A percentile compares a stretch with the other conserved stretches of the same genome.
phyloP scores from a whole-genome alignment of 2,113 vertebrate genomes.

The Accipiter cooperii region DNA sequence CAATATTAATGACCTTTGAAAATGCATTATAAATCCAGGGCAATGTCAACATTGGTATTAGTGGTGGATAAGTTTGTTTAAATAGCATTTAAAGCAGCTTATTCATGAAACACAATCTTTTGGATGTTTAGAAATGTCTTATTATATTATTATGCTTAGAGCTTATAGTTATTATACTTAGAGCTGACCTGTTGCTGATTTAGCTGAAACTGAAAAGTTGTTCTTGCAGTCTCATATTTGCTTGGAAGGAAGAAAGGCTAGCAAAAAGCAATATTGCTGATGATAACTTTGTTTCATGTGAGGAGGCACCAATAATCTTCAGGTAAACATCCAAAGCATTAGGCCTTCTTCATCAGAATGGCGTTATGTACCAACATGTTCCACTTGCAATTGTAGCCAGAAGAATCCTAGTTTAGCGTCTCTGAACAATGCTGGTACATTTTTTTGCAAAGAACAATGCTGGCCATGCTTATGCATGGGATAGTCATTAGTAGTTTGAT shows the following conservation, averaged over 20 bases:
- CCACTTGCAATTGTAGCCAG: not conserved
- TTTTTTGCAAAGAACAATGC: conserved; percentile 28
- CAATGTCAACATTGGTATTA: not conserved
- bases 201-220: not conserved
- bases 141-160: conserved; percentile 18
- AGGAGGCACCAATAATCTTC: not conserved
- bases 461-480: conserved; percentile 9
- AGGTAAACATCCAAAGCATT: not conserved
- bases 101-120: conserved; percentile 15
- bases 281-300: not conserved
- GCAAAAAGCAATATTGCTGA: not conserved
- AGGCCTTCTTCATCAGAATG: not conserved
- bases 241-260: not conserved
- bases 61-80: conserved; percentile 5
- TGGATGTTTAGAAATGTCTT: conserved; percentile 29
- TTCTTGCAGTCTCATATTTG: not conserved
- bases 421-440: conserved; percentile 8
- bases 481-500: conserved; percentile 15
- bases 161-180: not conserved
- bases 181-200: not conserved
- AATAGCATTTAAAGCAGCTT: conserved; percentile 29
- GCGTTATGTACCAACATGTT: not conserved
- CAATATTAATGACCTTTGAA: conserved; percentile 18
- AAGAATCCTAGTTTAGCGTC: not conserved
- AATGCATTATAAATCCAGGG: conserved; percentile 1